Evolutionary conservation across 2,113 vertebrate species (phyloP), one percentile per base, ranked within the genome.

Genomic region (Dipodomys merriami): DNA sequence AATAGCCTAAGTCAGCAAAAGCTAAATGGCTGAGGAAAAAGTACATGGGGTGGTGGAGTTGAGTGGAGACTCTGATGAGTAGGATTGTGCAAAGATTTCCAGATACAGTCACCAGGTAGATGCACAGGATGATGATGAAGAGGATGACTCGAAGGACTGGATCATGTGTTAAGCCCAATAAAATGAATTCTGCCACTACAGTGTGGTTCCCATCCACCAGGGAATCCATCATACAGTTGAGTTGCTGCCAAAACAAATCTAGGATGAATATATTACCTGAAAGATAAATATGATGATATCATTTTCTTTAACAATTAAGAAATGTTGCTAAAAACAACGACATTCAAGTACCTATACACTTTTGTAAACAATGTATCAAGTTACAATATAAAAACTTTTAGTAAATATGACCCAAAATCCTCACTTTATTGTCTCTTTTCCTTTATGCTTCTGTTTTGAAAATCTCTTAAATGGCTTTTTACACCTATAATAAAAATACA

Each of bases 21-120:
- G 93, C 93, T 64, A 94, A 65, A 6, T 94, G 64, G 2, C 72
- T 88, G 25, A 94, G 79, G 23, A 91, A 94, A 65, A 91, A 68
- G 7, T 94, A 94, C 79, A 93, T 90, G 80, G 91, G 87, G 5
- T 80, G 77, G 19, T 90, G 91, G 29, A 91, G 73, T 33, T 94
- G 84, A 25, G 90, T 67, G 16, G 84, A 90, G 57, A 78, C 39
- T 53, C 82, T 83, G 76, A 96, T 96, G 2, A 97, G 73, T 25
- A 46, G 4, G 2, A 97, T 73, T 23, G 91, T 96, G 67, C 88
- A 29, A 1, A 97, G 91, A 83, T 97, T 96, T 13, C 94, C 93
- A 23, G 6, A 69, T 49, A 91, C 2, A 0, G 73, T 95, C 16
- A 88, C 46, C 1, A 33, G 0, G 10, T 96, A 96, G 29, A 69